Conservation (phyloP, 1,140 invertebrate genomes). For the Drosophila tsacasi region DNA sequence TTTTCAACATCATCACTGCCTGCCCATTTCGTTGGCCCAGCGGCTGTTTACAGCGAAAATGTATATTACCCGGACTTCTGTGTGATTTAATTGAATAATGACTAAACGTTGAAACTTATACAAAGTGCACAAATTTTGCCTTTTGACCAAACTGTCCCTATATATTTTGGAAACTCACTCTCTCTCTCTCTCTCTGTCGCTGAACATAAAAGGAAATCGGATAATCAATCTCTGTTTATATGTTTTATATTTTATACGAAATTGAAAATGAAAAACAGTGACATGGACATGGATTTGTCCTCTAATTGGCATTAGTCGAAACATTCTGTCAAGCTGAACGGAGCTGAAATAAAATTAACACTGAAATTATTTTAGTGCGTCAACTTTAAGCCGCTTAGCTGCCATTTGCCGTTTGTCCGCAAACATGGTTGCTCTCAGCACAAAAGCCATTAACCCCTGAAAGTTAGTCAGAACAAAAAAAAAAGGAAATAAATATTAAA, state of each 20-base stretch:
- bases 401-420: constrained; percentile 41
- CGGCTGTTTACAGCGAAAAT: constrained; percentile 48
- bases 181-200: no score
- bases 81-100: constrained; percentile 68
- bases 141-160: neutral
- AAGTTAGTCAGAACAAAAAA: neutral
- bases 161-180: neutral
- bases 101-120: constrained; percentile 58
- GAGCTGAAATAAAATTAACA: constrained; percentile 69
- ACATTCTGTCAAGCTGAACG: constrained; percentile 31
- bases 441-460: constrained; percentile 35
- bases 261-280: constrained; percentile 4
- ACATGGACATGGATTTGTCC: constrained; percentile 24
- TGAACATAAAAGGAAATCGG: constrained; percentile 66
- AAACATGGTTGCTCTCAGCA: constrained; percentile 46
- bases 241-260: constrained; percentile 2
- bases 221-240: constrained; percentile 64
- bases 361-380: constrained; percentile 74
- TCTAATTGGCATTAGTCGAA: constrained; percentile 74
- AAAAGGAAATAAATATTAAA: neutral
- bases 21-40: constrained; percentile 25
- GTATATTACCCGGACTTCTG: constrained; percentile 39
- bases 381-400: constrained; percentile 74
- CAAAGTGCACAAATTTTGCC: constrained; percentile 64
- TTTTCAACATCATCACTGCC: neutral